Evolutionary conservation across 2,113 vertebrate genomes (phyloP), one percentile per base, ranked within the genome.

Genomic region (Cathartes aura): DNA sequence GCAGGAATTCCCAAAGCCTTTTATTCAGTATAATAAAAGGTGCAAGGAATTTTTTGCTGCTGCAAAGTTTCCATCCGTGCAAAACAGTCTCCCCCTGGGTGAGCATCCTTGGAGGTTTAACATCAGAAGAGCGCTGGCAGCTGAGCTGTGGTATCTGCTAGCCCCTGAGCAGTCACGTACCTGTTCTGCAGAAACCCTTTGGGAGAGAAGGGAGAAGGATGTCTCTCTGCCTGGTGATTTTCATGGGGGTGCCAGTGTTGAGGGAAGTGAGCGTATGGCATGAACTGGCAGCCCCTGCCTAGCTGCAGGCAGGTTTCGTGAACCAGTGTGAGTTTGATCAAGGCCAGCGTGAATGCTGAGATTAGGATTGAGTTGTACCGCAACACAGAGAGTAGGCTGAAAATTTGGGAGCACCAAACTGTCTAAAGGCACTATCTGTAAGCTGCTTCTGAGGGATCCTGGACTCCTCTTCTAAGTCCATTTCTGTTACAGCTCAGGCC

Each of bases 1-100:
- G 48, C 43, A 85, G 53, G 87, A 93, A 72, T 94, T 96, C 84
- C 93, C 53, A 76, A 79, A 76, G 91, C 45, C 23, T 79, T 94
- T 92, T 79, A 23, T 72, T 80, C 29, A 48, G 18, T 60, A 10
- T 64, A 14, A 53, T 34, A 56, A 93, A 81, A 90, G 36, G 22
- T 72, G 56, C 21, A n/a, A 68, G 60, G 45, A 55, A 5, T 38
- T 74, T 87, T 87, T 88, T 52, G n/a, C 40, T 91, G 43, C 68
- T 71, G 40, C 72, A 23, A 42, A 42, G 43, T 84, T 95, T 79
- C 36, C 7, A 59, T 6, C 29, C 60, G 43, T 34, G 30, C 55
- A 56, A 90, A 93, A 82, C 64, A 89, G 7, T 7, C 36, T 56
- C 5, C 26, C 20, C 34, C 23, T 60, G 43, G 36, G 68, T 74